Percentiles rank a stretch among this genome's conserved stretches.
phyloP scores from a whole-genome alignment of 2,888 invertebrate genomes.

The Trachelus troglodyta region DNA sequence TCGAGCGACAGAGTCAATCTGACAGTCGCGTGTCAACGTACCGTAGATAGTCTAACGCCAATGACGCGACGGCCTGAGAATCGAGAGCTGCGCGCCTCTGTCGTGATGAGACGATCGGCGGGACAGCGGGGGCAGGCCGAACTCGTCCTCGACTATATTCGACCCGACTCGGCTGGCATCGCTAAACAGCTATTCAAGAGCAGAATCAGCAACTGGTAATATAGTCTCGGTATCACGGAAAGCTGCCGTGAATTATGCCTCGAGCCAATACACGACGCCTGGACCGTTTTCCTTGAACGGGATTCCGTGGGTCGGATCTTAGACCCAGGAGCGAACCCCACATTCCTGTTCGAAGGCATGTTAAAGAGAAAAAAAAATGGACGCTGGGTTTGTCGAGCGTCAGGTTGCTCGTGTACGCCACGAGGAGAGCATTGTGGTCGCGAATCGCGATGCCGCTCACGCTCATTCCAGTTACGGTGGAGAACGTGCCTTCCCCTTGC shows the following conservation, averaged over 20 bases:
- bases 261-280: background rate
- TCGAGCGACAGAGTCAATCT: background rate
- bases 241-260: background rate
- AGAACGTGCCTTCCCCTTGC: conserved; percentile 3
- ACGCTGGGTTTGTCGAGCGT: background rate
- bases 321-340: background rate
- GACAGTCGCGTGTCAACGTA: background rate
- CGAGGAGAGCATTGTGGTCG: background rate
- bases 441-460: conserved; percentile 40
- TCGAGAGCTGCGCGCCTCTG: background rate
- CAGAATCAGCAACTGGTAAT: background rate
- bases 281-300: background rate
- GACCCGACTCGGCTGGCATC: conserved; percentile 15
- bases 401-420: background rate
- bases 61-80: background rate
- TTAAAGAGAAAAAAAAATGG: background rate
- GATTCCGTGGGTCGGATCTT: background rate
- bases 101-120: background rate
- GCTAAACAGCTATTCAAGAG: background rate
- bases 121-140: background rate
- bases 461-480: conserved; percentile 45
- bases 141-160: background rate
- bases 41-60: background rate
- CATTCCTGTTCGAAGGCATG: background rate
- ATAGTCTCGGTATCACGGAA: background rate